phyloP scores from a whole-genome alignment of 2,113 vertebrate species.

The Setophaga kirtlandii region DNA sequence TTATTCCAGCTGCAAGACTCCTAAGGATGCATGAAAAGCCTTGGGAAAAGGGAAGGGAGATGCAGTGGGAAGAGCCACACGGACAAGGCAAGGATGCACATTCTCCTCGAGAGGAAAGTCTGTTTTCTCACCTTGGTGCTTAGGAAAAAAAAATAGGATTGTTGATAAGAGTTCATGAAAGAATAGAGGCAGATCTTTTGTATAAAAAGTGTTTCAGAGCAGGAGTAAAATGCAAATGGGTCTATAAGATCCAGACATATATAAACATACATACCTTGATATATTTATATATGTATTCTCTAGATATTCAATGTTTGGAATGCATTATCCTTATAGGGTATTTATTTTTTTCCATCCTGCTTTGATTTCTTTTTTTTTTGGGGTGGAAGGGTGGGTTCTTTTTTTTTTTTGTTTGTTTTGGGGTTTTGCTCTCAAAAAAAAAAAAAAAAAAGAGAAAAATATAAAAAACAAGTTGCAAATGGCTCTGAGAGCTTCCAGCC shows the following conservation, averaged over 20 bases:
- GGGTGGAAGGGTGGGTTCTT: too few species aligned
- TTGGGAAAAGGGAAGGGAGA: background rate
- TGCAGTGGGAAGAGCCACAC: background rate
- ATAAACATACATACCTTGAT: constrained; percentile 37
- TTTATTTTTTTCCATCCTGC: background rate
- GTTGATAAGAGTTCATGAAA: background rate
- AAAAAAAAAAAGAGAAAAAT: background rate
- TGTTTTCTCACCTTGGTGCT: background rate
- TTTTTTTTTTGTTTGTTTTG: background rate
- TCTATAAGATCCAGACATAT: constrained; percentile 51
- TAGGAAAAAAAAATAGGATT: background rate
- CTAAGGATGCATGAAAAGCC: background rate
- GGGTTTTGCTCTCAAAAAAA: background rate
- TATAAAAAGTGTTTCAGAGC: constrained; percentile 2
- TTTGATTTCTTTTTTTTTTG: background rate
- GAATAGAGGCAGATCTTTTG: background rate
- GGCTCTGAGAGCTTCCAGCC: constrained; percentile 1
- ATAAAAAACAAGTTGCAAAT: background rate
- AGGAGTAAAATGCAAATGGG: constrained; percentile 6
- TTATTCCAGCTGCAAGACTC: background rate
- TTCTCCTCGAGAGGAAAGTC: background rate
- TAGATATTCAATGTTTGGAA: constrained; percentile 6
- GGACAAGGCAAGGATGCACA: background rate
- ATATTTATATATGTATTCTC: constrained; percentile 50
- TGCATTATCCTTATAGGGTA: background rate